Evolutionary conservation across 2,888 invertebrate genomes (phyloP).

Genomic region (Lycocerus yunnanus): DNA sequence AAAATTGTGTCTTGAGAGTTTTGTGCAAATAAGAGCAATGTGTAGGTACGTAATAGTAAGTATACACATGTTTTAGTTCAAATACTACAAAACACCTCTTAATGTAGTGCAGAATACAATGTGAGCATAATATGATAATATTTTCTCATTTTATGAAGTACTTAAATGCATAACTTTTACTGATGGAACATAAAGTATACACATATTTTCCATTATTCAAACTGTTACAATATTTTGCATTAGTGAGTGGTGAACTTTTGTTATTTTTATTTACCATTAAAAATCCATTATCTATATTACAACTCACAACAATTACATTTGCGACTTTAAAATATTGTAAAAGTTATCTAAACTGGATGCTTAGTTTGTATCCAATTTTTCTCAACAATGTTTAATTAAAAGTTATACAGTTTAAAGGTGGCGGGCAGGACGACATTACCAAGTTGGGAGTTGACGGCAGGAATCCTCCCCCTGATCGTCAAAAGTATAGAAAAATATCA

Average conservation of each 20-base stretch:
- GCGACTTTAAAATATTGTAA: not conserved
- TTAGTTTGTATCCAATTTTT: not conserved
- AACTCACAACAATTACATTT: not conserved
- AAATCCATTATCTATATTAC: not conserved
- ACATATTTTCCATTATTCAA: not conserved
- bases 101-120: not conserved
- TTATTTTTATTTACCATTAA: not conserved
- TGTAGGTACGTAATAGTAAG: not conserved
- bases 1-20: not conserved
- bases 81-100: not conserved
- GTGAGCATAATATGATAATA: not conserved
- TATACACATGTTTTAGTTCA: not conserved
- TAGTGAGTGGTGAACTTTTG: not conserved
- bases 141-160: not conserved
- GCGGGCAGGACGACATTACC: too few species aligned
- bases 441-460: too few species aligned
- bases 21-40: not conserved
- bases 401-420: too few species aligned
- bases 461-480: too few species aligned
- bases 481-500: too few species aligned
- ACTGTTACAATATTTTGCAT: not conserved
- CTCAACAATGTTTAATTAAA: too few species aligned
- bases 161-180: not conserved
- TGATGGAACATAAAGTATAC: not conserved
- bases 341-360: not conserved